These are phyloP conservation scores for Antheraea assamensis DNA, from an alignment of 2,888 invertebrate species.

Conservation along the genomic window DNA sequence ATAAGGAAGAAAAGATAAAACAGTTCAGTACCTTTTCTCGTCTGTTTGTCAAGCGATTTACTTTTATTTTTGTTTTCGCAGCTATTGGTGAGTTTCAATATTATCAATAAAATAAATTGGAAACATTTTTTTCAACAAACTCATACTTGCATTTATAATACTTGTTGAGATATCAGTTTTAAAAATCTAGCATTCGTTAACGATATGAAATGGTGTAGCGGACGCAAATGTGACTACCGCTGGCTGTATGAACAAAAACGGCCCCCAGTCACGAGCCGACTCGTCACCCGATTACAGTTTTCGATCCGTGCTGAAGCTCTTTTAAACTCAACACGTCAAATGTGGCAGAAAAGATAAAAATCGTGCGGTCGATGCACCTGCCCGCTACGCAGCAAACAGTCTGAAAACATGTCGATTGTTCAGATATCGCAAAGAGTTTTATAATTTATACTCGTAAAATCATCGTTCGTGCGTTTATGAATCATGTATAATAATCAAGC, in stretches of 20 bases:
- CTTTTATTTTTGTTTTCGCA: no score
- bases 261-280: conserved; percentile 52
- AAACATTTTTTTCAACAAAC: no score
- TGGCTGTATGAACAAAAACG: conserved; percentile 35
- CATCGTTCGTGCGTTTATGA: neutral
- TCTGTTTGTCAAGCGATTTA: no score
- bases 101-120: no score
- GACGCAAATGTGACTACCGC: neutral
- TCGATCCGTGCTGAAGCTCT: conserved; percentile 66
- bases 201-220: neutral
- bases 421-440: conserved; percentile 17
- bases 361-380: conserved; percentile 67
- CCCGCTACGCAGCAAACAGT: conserved; percentile 21
- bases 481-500: neutral
- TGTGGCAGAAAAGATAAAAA: conserved; percentile 66
- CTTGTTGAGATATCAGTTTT: neutral
- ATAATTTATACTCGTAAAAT: conserved; percentile 1
- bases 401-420: conserved; percentile 18
- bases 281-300: conserved; percentile 60
- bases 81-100: no score
- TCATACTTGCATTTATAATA: no score
- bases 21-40: no score
- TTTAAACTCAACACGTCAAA: conserved; percentile 51
- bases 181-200: neutral
- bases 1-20: no score